These are phyloP conservation scores for Melinopterus prodromus DNA, from an alignment of 2,888 invertebrate species.

Conservation along the genomic window DNA sequence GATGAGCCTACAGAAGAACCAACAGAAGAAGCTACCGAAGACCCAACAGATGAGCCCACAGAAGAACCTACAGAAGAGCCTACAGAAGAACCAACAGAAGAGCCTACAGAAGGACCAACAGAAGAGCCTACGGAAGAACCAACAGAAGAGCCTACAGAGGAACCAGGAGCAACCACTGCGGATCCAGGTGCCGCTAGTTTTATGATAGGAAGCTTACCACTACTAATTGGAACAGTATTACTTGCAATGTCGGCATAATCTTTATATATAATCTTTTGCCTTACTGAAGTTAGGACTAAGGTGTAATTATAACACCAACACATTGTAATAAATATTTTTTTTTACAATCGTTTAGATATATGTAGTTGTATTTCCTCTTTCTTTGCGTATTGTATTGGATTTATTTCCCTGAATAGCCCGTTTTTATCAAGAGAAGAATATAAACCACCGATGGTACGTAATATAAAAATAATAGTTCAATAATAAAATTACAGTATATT, in stretches of 20 bases:
- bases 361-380: no score
- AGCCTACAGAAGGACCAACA: neutral
- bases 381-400: no score
- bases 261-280: no score
- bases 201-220: neutral
- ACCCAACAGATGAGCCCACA: neutral
- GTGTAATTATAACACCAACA: no score
- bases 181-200: conserved; percentile 11
- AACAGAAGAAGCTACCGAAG: neutral
- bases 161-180: neutral
- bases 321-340: no score
- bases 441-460: no score
- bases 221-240: neutral
- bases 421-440: no score
- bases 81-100: neutral
- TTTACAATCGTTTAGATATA: no score
- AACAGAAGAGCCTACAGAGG: conserved; percentile 6
- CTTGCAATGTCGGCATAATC: neutral
- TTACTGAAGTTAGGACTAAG: no score
- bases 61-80: neutral
- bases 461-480: no score
- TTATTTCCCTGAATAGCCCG: no score
- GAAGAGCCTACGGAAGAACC: neutral
- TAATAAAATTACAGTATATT: no score
- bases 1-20: neutral